Percentiles rank a stretch among this genome's conserved stretches.
Conservation (phyloP, 2,888 invertebrate species). For the Andrena minutula region DNA sequence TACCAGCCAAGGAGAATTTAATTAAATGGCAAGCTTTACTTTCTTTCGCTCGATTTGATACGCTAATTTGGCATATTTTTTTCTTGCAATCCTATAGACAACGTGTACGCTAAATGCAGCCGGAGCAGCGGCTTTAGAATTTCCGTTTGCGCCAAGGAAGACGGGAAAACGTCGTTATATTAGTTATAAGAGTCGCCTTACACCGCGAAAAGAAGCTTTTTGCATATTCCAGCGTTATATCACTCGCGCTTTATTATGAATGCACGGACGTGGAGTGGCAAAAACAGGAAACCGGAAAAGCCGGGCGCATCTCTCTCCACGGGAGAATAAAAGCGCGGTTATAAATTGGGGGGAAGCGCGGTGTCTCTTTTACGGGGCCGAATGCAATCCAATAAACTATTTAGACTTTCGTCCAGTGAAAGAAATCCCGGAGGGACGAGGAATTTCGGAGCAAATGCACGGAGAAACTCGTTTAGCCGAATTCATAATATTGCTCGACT, state of each 20-base stretch:
- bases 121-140: background rate
- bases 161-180: constrained; percentile 61
- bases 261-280: constrained; percentile 65
- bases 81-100: background rate
- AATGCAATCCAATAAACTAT: constrained; percentile 66
- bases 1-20: background rate
- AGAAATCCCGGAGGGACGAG: constrained; percentile 8
- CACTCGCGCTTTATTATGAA: constrained; percentile 71
- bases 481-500: constrained; percentile 11
- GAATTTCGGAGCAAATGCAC: constrained; percentile 11
- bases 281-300: constrained; percentile 75
- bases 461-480: constrained; percentile 18
- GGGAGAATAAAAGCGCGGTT: constrained; percentile 68
- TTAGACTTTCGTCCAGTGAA: constrained; percentile 36
- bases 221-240: constrained; percentile 76
- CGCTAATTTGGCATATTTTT: background rate
- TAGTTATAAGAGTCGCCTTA: constrained; percentile 71
- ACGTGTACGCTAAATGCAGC: background rate
- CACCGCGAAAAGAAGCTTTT: constrained; percentile 69
- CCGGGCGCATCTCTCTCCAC: constrained; percentile 53
- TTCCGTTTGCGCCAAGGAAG: constrained; percentile 9
- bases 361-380: constrained; percentile 50
- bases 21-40: background rate
- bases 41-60: background rate
- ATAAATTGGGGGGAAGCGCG: constrained; percentile 66